Conservation (phyloP, 2,888 invertebrate species). For the Heteromyza rotundicornis region DNA sequence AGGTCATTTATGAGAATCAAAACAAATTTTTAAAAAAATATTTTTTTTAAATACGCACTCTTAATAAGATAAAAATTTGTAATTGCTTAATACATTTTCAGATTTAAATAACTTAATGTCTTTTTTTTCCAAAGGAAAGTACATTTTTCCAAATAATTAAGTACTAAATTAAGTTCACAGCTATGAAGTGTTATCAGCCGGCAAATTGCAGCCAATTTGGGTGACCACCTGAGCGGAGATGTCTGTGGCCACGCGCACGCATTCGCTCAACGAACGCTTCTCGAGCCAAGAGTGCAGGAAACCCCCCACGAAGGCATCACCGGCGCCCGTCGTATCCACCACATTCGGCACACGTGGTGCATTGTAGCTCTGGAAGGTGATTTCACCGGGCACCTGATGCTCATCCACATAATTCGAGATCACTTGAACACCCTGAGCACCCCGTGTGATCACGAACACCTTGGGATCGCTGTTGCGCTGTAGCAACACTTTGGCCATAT, state of each 20-base stretch:
- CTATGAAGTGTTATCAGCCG: slow-evolving; percentile 33
- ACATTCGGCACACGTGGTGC: slow-evolving; percentile 62
- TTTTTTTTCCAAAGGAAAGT: background rate
- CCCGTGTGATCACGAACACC: slow-evolving; percentile 71
- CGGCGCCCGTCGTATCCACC: slow-evolving; percentile 68
- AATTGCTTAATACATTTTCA: background rate
- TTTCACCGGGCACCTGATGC: slow-evolving; percentile 33
- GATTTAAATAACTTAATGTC: background rate
- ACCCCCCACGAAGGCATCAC: slow-evolving; percentile 69
- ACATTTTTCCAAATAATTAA: background rate
- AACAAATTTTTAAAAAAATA: too few species aligned
- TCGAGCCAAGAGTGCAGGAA: slow-evolving; percentile 65
- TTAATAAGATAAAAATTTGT: background rate
- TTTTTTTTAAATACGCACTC: background rate
- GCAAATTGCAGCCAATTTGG: slow-evolving; percentile 64
- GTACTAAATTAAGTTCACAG: background rate
- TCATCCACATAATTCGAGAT: slow-evolving; percentile 48
- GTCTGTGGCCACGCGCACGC: slow-evolving; percentile 62
- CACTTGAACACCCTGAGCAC: slow-evolving; percentile 66
- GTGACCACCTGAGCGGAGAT: slow-evolving; percentile 64
- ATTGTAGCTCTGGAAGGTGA: slow-evolving; percentile 45
- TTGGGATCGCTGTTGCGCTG: slow-evolving; percentile 31
- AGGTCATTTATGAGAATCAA: too few species aligned
- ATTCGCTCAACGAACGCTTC: slow-evolving; percentile 58
- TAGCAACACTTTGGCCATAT: slow-evolving; percentile 37